Conservation (phyloP, 1,140 invertebrate species). For the Lordiphosa clarofinis region DNA sequence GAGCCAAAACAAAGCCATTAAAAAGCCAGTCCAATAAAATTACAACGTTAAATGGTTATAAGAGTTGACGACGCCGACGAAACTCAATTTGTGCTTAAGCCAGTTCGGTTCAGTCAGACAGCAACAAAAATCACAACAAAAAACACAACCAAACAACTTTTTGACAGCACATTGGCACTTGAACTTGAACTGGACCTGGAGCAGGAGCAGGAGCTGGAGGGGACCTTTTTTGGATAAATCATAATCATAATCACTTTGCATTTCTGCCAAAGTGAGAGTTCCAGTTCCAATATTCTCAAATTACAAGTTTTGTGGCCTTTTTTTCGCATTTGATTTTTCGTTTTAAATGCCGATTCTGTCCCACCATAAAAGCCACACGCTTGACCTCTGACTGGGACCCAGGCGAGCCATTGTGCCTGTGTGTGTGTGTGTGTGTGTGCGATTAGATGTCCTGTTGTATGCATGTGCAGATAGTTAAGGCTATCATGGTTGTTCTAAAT, state of each 20-base stretch:
- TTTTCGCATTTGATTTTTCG: too few species aligned
- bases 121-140: conserved; percentile 10
- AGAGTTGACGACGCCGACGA: conserved; percentile 11
- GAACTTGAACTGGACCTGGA: conserved; percentile 42
- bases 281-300: not conserved
- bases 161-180: conserved; percentile 66
- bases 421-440: too few species aligned
- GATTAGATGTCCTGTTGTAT: too few species aligned
- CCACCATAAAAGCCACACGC: too few species aligned
- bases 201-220: too few species aligned
- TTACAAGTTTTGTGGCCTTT: too few species aligned
- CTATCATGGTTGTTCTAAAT: too few species aligned
- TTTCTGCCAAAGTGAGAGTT: not conserved
- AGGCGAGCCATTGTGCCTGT: too few species aligned
- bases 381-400: too few species aligned
- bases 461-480: too few species aligned
- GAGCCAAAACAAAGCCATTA: conserved; percentile 51
- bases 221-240: conserved; percentile 4
- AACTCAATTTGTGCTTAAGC: conserved; percentile 64
- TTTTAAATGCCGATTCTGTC: too few species aligned
- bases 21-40: conserved; percentile 53
- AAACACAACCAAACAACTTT: conserved; percentile 50
- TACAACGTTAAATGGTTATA: conserved; percentile 58
- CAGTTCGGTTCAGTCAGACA: conserved; percentile 37
- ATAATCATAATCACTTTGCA: conserved; percentile 13